These are phyloP conservation scores for Orchesella flavescens DNA, from an alignment of 2,888 invertebrate species.

Conservation along the genomic window DNA sequence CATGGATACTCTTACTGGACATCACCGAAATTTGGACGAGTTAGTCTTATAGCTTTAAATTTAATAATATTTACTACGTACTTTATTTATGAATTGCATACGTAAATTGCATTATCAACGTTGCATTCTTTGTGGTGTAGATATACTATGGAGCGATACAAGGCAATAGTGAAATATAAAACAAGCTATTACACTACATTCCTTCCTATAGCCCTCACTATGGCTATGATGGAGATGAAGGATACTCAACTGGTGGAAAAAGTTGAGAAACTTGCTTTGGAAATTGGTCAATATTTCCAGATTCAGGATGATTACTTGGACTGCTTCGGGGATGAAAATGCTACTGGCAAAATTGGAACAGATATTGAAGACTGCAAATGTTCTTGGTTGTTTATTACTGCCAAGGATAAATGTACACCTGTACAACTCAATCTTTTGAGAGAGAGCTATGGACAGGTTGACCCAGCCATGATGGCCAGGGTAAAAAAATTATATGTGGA, in stretches of 20 bases:
- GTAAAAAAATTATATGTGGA: slow-evolving; percentile 72
- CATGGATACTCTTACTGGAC: slow-evolving; percentile 75
- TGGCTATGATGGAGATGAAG: slow-evolving; percentile 84
- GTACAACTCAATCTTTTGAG: background rate
- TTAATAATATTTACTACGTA: slow-evolving; percentile 25
- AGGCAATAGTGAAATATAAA: slow-evolving; percentile 91
- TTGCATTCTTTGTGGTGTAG: no score
- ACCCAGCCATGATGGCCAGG: slow-evolving; percentile 30
- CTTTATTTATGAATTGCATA: background rate
- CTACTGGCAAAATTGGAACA: slow-evolving; percentile 88
- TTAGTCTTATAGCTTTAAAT: slow-evolving; percentile 15
- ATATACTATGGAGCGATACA: slow-evolving; percentile 87
- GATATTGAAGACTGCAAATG: slow-evolving; percentile 98
- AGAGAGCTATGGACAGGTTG: slow-evolving; percentile 35
- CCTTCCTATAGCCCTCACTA: slow-evolving; percentile 85
- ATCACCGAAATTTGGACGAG: slow-evolving; percentile 3
- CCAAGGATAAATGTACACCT: slow-evolving; percentile 80
- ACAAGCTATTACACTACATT: slow-evolving; percentile 95
- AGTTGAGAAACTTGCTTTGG: slow-evolving; percentile 87
- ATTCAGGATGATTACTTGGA: slow-evolving; percentile 94
- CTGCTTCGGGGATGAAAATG: slow-evolving; percentile 88
- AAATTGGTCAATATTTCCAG: slow-evolving; percentile 97
- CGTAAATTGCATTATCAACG: background rate
- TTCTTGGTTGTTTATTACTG: slow-evolving; percentile 93
- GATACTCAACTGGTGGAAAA: slow-evolving; percentile 75